Percentiles rank a stretch among this genome's conserved stretches.
These are phyloP conservation scores for Merluccius polli DNA, from an alignment of 2,797 vertebrate species.

Conservation along the genomic window DNA sequence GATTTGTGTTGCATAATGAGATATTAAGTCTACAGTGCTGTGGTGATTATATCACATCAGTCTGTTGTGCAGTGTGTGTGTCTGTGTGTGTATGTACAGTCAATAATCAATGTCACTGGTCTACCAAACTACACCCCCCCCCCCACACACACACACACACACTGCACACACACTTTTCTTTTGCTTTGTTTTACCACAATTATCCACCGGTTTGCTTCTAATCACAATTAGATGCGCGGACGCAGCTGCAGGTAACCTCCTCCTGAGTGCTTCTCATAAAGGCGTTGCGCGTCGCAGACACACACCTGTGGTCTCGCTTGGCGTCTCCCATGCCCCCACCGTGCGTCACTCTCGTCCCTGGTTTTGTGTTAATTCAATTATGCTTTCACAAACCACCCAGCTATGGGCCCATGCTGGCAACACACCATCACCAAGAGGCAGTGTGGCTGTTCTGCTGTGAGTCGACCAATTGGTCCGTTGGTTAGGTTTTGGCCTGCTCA, in stretches of 20 bases:
- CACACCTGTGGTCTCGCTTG: conserved; percentile 38
- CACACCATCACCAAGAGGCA: background rate
- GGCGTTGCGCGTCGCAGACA: conserved; percentile 40
- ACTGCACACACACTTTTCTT: background rate
- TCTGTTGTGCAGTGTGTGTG: background rate
- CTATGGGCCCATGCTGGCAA: background rate
- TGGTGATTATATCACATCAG: background rate
- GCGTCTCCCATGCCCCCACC: background rate
- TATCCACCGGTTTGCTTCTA: conserved; percentile 3
- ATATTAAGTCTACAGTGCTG: background rate
- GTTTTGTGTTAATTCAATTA: conserved; percentile 15
- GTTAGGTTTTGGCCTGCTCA: background rate
- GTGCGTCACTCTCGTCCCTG: background rate
- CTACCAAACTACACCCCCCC: too few relatives aligned
- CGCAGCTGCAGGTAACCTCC: conserved; percentile 45
- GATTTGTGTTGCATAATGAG: background rate
- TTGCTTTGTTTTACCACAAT: background rate
- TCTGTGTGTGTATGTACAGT: background rate
- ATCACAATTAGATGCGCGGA: conserved; percentile 37
- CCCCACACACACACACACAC: background rate
- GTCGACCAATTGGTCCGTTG: background rate
- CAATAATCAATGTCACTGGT: background rate
- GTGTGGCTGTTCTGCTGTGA: background rate
- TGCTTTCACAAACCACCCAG: background rate
- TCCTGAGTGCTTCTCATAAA: conserved; percentile 23